Evolutionary conservation across 2,797 vertebrate species (phyloP), one percentile per base, ranked within the genome.

Genomic region (Chloroceryle amazona): DNA sequence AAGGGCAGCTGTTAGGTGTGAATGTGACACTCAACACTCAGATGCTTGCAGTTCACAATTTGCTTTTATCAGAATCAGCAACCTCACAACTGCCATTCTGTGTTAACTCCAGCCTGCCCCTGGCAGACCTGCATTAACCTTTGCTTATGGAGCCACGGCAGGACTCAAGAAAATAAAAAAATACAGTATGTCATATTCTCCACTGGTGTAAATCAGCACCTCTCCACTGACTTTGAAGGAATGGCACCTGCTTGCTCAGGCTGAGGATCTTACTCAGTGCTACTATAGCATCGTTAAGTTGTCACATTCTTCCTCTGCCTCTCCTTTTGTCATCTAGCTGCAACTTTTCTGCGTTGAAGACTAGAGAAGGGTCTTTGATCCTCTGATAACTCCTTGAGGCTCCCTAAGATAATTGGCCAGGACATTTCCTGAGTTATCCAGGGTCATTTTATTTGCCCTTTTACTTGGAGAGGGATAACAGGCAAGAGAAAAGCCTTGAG

Each of bases 101-200:
- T 52, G 95, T 96, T 97, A 97, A 94, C 96, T 95, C 63, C 92
- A 95, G 94, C 78, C 91, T 97, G 95, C 96, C 95, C 95, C 89
- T 78, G 78, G 86, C 93, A 96, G 92, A 96, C 94, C 95, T 96
- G 93, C 81, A 71, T 97, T 97, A 97, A 94, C 94, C 93, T 97
- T 96, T 97, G 96, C 97, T 97, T 97, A 97, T 96, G 89, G 83
- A 97, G 86, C 95, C 95, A 96, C 93, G 46, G 96, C 92, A 94
- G 88, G 95, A 91, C 65, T 95, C 89, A 81, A 93, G 78, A 90
- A 97, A 97, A 96, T 93, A 97, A 96, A 97, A 96, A 96, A 95
- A 92, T 89, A 91, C 9, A 73, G 19, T 42, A 75, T 61, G 76
- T 92, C 67, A 92, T 61, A 82, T 89, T 95, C 83, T 82, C 74